Conservation (phyloP, 1,140 invertebrate species). For the Drosophila nikananu region DNA sequence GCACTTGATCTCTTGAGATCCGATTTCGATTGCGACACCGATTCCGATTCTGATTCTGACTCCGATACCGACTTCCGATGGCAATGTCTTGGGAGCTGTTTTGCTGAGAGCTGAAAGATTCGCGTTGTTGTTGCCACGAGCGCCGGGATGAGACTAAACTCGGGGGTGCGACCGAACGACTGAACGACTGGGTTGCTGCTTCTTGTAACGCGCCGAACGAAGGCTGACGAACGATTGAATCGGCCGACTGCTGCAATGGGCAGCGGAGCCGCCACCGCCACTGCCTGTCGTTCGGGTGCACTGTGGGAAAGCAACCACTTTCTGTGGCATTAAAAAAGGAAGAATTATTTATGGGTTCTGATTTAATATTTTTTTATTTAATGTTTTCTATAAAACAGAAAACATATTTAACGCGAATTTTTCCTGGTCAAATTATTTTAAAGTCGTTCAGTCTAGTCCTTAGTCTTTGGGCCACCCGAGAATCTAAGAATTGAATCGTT, state of each 20-base stretch:
- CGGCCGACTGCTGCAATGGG: conserved; percentile 61
- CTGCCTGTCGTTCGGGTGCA: neutral
- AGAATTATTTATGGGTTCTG: neutral
- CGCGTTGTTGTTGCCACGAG: conserved; percentile 62
- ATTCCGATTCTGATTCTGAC: conserved; percentile 2
- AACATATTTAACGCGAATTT: no score
- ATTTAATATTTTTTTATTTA: no score
- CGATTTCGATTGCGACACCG: conserved; percentile 6
- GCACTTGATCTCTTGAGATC: conserved; percentile 24
- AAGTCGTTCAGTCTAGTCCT: no score
- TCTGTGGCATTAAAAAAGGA: neutral
- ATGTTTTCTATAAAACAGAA: no score
- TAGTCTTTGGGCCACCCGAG: no score
- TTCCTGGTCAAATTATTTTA: no score
- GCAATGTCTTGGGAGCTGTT: conserved; percentile 1
- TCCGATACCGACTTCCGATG: conserved; percentile 27
- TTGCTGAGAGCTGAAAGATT: conserved; percentile 15
- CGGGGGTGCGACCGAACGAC: conserved; percentile 67
- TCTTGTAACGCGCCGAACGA: conserved; percentile 75
- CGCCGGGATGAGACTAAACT: conserved; percentile 74
- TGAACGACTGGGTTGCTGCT: conserved; percentile 19
- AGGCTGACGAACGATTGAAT: conserved; percentile 76
- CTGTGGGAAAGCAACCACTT: neutral
- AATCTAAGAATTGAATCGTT: no score
- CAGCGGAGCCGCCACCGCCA: conserved; percentile 37